These are phyloP conservation scores for Schizotus pectinicornis DNA, from an alignment of 2,888 invertebrate genomes.

Conservation along the genomic window DNA sequence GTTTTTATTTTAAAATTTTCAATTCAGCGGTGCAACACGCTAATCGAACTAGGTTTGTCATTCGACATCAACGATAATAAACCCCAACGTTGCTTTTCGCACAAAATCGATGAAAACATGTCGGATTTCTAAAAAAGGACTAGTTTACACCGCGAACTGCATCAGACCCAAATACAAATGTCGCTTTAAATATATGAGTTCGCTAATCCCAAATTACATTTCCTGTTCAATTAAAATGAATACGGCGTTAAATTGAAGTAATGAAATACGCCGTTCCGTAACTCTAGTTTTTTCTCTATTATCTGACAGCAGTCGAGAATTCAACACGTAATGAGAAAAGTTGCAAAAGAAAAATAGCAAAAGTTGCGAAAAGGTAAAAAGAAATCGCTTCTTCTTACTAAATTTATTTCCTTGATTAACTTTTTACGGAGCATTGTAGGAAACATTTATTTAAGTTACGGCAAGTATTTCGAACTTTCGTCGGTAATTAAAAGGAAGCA, in stretches of 20 bases:
- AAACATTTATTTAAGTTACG: conserved; percentile 37
- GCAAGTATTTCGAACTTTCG: conserved; percentile 22
- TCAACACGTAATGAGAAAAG: conserved; percentile 53
- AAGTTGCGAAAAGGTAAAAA: conserved; percentile 50
- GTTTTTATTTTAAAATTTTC: neutral
- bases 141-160: conserved; percentile 1
- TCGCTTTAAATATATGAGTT: conserved; percentile 9
- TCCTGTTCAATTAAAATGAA: conserved; percentile 32
- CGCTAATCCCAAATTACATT: conserved; percentile 19
- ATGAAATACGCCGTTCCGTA: conserved; percentile 32
- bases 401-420: conserved; percentile 54
- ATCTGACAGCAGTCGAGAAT: conserved; percentile 45
- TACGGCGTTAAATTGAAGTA: conserved; percentile 38
- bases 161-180: conserved; percentile 8
- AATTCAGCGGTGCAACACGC: conserved; percentile 4
- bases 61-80: conserved; percentile 17
- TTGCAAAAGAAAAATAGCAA: conserved; percentile 50
- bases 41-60: conserved; percentile 16
- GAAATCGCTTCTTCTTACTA: conserved; percentile 44
- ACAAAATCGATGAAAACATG: conserved; percentile 17
- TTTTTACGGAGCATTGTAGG: conserved; percentile 41
- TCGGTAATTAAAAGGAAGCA: conserved; percentile 25
- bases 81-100: conserved; percentile 16
- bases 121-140: conserved; percentile 1
- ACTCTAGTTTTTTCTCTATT: conserved; percentile 34